Conservation (phyloP, 2,113 vertebrate genomes). For the Mellivora capensis region DNA sequence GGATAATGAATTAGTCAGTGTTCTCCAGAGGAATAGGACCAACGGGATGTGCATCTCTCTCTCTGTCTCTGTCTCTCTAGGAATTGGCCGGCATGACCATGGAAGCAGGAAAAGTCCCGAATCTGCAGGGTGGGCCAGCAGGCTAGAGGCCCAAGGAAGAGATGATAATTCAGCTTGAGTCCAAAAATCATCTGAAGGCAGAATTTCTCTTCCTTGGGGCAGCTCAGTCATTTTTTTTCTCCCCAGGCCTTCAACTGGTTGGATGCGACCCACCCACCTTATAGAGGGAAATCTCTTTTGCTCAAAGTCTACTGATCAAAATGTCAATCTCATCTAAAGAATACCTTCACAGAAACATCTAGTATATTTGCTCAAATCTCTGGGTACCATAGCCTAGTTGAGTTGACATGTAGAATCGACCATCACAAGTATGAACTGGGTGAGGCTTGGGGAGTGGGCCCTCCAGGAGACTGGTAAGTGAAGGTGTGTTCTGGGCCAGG, state of each 20-base stretch:
- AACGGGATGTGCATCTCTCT: neutral
- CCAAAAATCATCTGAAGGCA: neutral
- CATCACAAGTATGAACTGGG: neutral
- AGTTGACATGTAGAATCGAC: neutral
- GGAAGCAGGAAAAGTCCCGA: neutral
- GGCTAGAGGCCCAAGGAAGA: neutral
- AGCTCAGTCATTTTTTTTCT: neutral
- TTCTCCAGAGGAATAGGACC: neutral
- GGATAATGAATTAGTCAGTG: too few relatives aligned
- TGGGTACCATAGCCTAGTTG: neutral
- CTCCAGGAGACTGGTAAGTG: neutral
- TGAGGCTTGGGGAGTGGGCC: too few relatives aligned
- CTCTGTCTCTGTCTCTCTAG: neutral
- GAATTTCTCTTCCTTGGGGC: neutral
- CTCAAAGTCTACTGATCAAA: neutral
- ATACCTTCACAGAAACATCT: neutral
- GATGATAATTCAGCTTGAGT: neutral
- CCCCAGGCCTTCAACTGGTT: neutral
- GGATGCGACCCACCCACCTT: neutral
- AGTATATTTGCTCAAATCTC: neutral
- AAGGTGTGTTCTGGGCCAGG: fast-evolving
- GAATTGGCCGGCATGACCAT: neutral
- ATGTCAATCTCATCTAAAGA: neutral
- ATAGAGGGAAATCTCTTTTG: neutral
- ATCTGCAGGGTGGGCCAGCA: neutral